Evolutionary conservation across 2,113 vertebrate species (phyloP), one percentile per base, ranked within the genome.

Genomic region (Phrynosoma blainvillii): DNA sequence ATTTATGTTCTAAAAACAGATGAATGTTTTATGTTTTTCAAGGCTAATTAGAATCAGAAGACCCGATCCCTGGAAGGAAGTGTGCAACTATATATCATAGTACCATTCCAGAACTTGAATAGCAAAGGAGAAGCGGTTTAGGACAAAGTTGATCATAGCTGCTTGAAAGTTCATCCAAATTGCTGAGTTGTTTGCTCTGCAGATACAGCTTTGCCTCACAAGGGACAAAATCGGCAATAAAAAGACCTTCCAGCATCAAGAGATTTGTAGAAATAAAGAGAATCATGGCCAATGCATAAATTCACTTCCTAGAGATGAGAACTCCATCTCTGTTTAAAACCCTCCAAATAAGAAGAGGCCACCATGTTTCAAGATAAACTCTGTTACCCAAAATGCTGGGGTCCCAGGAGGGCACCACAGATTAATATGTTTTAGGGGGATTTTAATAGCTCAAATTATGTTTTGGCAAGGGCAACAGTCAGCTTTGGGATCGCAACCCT

Each of bases 1-100:
- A 93, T 93, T 92, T 92, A 89, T 86, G 40, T n/a, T 54, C 79
- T 92, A 84, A 95, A 94, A 93, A 78, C 56, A n/a, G 70, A 89
- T 65, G 82, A 66, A 91, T 78, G 85, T 86, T 85, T 36, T 20
- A 73, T 14, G 30, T 82, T 87, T 91, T 89, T 82, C 70, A 89
- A 89, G 25, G 16, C 13, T 79, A 87, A 81, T 89, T 73, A 80
- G 0, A 1, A 84, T 88, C 89, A 93, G 89, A 90, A 90, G n/a
- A 65, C 84, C 90, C 70, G 81, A 25, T 32, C 52, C 73, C 52
- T 84, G 89, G 30, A 88, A 21, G 4, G 59, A 75, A 1, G 0
- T 30, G 59, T 6, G 5, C 79, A 59, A 81, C 91, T 78, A 77
- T 59, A 88, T 20, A 70, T 90, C 32, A 65, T 91, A n/a, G 68